These are phyloP conservation scores for Mycogona germanica DNA, from an alignment of 2,888 invertebrate genomes.

Conservation along the genomic window DNA sequence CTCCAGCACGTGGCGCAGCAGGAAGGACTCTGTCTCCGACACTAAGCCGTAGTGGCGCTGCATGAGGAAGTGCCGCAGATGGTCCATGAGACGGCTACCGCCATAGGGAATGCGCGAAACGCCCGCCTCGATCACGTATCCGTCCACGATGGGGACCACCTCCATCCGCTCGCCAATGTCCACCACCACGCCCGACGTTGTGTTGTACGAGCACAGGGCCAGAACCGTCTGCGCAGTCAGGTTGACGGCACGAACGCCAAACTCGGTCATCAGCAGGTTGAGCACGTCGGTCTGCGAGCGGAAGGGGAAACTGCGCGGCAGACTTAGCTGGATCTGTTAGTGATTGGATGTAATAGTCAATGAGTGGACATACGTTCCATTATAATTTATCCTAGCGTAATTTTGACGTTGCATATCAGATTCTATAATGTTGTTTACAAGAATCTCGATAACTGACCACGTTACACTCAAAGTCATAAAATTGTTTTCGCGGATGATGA, in stretches of 20 bases:
- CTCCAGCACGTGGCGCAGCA: slow-evolving; percentile 40
- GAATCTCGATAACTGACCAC: too few relatives aligned
- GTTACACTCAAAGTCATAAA: too few relatives aligned
- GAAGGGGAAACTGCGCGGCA: slow-evolving; percentile 38
- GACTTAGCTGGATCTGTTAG: slow-evolving; percentile 33
- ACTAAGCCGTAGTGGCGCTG: slow-evolving; percentile 30
- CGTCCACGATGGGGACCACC: slow-evolving; percentile 44
- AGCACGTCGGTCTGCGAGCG: slow-evolving; percentile 37
- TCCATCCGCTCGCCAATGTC: slow-evolving; percentile 46
- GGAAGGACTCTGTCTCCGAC: slow-evolving; percentile 36
- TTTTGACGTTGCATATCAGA: too few relatives aligned
- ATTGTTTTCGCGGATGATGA: too few relatives aligned
- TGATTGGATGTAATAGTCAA: too few relatives aligned
- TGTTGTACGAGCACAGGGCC: slow-evolving; percentile 44
- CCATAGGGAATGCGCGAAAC: slow-evolving; percentile 42
- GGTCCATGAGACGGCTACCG: slow-evolving; percentile 38
- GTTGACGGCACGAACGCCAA: slow-evolving; percentile 36
- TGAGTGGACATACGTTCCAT: too few relatives aligned
- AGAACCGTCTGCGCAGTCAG: slow-evolving; percentile 43
- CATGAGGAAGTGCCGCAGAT: slow-evolving; percentile 35
- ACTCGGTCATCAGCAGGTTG: slow-evolving; percentile 36
- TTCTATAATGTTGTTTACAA: too few relatives aligned
- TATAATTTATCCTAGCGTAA: too few relatives aligned
- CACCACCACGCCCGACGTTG: slow-evolving; percentile 45
- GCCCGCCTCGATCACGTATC: slow-evolving; percentile 40